phyloP scores from a whole-genome alignment of 1,140 invertebrate genomes.

The silkworm (Bombyx mori) region ASM3026992v2 NC_085125.1:12315501-12316000 shows the following conservation, averaged over 20 bases:
- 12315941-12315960: constrained; percentile 8
- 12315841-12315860: not conserved
- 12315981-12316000: not conserved
- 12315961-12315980: not conserved
- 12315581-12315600: not conserved
- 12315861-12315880: constrained; percentile 2
- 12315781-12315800: not conserved
- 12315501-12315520: constrained; percentile 7
- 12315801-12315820: not conserved
- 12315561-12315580: constrained; percentile 2
- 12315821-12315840: constrained; percentile 3
- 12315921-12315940: not conserved
- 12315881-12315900: not conserved
- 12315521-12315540: constrained; percentile 4
- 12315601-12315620: constrained; percentile 3
- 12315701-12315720: not conserved
- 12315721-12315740: not conserved
- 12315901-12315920: constrained; percentile 2
- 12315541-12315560: constrained; percentile 8
- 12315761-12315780: not conserved
- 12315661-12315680: constrained; percentile 14
- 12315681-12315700: constrained; percentile 3
- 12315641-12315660: constrained; percentile 9
- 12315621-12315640: constrained; percentile 5
- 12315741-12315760: not conserved